Base-by-base conservation (phyloP, 1,140 invertebrate species). In the Neoseiulus cucumeris region DNA sequence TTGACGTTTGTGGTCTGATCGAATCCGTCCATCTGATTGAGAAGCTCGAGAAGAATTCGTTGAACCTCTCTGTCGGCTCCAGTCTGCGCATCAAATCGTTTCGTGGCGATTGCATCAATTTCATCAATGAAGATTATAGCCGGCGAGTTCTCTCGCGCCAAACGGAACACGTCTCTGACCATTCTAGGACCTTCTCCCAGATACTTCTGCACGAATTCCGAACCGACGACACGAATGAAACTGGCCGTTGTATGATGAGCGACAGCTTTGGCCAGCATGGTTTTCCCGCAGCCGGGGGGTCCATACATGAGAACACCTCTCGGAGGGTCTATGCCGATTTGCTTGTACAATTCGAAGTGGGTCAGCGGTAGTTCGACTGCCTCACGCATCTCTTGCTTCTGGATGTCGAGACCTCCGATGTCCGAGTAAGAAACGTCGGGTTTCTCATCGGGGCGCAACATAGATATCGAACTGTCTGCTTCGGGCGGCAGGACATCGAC, bases 11-110 rank as follows among this genome's bases (percentile, higher is more conserved):
- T 97, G 2, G 92, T 97, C 78, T 98, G 94, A 81, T 99, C 95
- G 78, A 99, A 99, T 64, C 96, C 96, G 79, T 99, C 96, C 95
- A 99, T 98, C 79, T 99, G 96, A 80, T 99, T 99, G 0, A 99
- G 79, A 12, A 99, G 79, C 74, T 99, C 96, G 2, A 99, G 78
- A 2, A 99, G 76, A 77, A 98, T 99, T 77, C 96, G 84, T 76
- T 99, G 96, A 0, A 99, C 96, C 78, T 99, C 95, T 71, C 96
- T 82, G 82, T 99, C 96, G 66, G 95, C 95, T 72, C 94, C 94
- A 71, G 94, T 98, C 78, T 98, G 93, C 17, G 93, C 93, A 81
- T 98, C 93, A 79, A 98, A 98, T 76, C 94, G 82, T 76, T 97
- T 97, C 0, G 93, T 98, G 28, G 93, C 94, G 73, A 98, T 98